Evolutionary conservation across 2,888 invertebrate genomes (phyloP).

Genomic region (Pachydiplax longipennis): DNA sequence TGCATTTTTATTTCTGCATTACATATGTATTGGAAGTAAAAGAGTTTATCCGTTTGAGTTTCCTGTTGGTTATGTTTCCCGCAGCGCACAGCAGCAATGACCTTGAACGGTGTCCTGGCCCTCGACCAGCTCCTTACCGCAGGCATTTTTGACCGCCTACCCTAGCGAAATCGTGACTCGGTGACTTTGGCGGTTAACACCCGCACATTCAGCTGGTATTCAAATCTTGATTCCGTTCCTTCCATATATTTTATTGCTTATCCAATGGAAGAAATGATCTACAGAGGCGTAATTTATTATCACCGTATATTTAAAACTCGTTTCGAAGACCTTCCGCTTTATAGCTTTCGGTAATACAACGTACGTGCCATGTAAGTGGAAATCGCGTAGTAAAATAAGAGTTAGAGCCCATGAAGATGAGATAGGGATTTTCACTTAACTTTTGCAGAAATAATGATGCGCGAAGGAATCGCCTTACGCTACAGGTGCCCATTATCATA

Average conservation of each 20-base stretch:
- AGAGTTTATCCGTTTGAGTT: neutral
- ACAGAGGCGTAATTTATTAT: neutral
- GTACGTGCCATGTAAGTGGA: neutral
- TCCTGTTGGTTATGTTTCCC: conserved; percentile 5
- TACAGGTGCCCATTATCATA: too few species aligned
- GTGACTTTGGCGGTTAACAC: conserved; percentile 15
- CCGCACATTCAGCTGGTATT: neutral
- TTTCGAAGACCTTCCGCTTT: neutral
- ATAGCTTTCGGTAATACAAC: neutral
- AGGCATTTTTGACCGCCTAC: conserved; percentile 9
- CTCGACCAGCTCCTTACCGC: neutral
- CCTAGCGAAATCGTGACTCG: conserved; percentile 16
- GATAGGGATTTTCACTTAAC: too few species aligned
- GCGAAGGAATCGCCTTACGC: too few species aligned
- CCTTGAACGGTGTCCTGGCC: conserved; percentile 14
- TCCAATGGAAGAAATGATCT: neutral
- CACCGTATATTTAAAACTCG: neutral
- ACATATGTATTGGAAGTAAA: too few species aligned
- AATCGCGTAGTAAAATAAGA: neutral
- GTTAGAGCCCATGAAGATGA: neutral
- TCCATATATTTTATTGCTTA: neutral
- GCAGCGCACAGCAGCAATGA: neutral
- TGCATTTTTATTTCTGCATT: too few species aligned
- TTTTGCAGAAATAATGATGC: too few species aligned
- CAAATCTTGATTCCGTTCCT: neutral